Conservation (phyloP, 2,888 invertebrate species). For the Cryptocephalus moraei region DNA sequence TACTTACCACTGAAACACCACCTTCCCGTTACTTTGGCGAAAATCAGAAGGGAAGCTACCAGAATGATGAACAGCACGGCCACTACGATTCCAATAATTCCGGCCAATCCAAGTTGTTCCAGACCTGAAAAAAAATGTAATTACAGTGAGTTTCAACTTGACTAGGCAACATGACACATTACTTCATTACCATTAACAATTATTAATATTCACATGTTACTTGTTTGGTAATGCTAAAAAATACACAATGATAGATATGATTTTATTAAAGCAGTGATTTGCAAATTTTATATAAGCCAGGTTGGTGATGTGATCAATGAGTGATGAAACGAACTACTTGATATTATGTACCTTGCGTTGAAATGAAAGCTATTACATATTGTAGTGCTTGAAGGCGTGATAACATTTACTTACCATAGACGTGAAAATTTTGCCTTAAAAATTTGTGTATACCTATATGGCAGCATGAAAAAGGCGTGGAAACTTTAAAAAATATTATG, state of each 20-base stretch:
- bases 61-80: slow-evolving; percentile 57
- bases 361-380: no score
- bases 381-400: background rate
- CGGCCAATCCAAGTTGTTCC: slow-evolving; percentile 57
- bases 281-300: no score
- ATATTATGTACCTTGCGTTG: no score
- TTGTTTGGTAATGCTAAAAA: no score
- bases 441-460: slow-evolving; percentile 23
- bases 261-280: no score
- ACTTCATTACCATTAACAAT: no score
- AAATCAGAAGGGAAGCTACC: slow-evolving; percentile 54
- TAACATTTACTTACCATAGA: slow-evolving; percentile 19
- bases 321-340: no score
- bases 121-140: slow-evolving; percentile 42
- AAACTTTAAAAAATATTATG: slow-evolving; percentile 12
- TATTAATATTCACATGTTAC: no score
- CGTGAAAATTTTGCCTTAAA: slow-evolving; percentile 17
- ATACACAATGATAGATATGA: no score
- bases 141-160: no score
- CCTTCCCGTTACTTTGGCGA: slow-evolving; percentile 69
- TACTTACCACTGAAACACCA: slow-evolving; percentile 84
- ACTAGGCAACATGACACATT: no score
- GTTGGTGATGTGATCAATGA: no score
- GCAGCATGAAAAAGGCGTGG: slow-evolving; percentile 19
- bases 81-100: slow-evolving; percentile 68